These are phyloP conservation scores for Phalloptychus januarius DNA, from an alignment of 2,797 vertebrate species.

Conservation along the genomic window DNA sequence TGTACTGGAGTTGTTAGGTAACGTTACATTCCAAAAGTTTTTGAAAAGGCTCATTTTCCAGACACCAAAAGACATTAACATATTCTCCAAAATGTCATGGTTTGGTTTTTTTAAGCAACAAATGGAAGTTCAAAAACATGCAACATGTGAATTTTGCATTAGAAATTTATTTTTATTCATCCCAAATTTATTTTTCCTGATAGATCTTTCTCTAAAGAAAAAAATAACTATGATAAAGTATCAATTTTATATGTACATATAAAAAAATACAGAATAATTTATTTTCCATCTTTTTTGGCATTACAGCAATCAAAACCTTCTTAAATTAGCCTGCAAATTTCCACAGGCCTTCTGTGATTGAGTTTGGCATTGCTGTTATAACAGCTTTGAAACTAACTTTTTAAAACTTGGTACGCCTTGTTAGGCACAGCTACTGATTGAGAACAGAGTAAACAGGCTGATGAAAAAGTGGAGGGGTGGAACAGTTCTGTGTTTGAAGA, in stretches of 20 bases:
- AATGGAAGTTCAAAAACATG: no score
- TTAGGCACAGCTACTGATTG: slow-evolving; percentile 13
- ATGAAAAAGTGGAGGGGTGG: slow-evolving; percentile 17
- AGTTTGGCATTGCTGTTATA: background rate
- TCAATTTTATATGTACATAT: background rate
- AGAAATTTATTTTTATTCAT: background rate
- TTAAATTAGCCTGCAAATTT: background rate
- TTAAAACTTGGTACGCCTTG: background rate
- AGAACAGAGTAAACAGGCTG: slow-evolving; percentile 18
- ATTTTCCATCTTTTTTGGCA: background rate
- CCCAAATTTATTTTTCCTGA: background rate
- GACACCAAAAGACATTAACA: no score
- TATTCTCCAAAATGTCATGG: no score
- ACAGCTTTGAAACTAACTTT: background rate
- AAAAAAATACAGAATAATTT: no score
- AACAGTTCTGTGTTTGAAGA: slow-evolving; percentile 24
- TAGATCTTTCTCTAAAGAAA: background rate
- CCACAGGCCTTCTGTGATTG: background rate
- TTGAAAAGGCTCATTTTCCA: background rate
- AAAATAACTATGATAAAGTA: background rate
- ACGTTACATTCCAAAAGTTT: background rate
- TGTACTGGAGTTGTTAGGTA: no score
- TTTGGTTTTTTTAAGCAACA: no score
- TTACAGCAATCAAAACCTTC: background rate
- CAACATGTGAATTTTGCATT: no score